Evolutionary conservation across 2,888 invertebrate species (phyloP).

Genomic region (Apamea sordens): DNA sequence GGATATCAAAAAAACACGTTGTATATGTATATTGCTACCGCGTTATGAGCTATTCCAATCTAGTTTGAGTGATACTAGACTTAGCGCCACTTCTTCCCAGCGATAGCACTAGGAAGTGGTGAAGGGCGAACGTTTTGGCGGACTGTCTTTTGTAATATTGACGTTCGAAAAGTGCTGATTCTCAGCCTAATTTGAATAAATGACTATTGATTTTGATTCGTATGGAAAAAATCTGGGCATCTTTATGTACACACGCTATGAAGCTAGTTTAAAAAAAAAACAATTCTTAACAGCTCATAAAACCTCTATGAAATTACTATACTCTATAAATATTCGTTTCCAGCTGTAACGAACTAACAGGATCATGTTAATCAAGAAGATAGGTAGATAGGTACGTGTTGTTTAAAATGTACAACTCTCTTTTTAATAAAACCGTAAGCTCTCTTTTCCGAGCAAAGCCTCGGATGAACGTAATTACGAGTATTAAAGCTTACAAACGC

Average conservation of each 20-base stretch:
- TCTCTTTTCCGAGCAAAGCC: slow-evolving; percentile 20
- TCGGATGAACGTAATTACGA: slow-evolving; percentile 22
- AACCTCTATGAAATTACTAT: neutral
- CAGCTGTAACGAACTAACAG: slow-evolving; percentile 6
- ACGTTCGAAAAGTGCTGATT: too few species aligned
- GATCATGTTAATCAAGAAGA: neutral
- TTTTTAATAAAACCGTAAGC: slow-evolving; percentile 26
- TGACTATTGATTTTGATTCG: neutral
- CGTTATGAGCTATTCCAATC: neutral
- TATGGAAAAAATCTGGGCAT: neutral
- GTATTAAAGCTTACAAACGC: neutral
- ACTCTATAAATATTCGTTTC: neutral
- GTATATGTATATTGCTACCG: neutral
- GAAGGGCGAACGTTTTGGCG: too few species aligned
- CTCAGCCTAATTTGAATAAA: too few species aligned
- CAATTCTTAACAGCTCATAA: neutral
- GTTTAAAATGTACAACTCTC: slow-evolving; percentile 9
- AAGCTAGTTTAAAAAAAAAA: neutral
- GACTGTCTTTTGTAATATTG: too few species aligned
- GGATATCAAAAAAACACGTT: too few species aligned
- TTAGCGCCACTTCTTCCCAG: neutral
- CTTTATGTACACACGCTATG: neutral
- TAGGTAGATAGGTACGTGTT: too few species aligned
- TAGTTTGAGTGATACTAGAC: neutral
- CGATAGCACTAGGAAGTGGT: too few species aligned